Base-by-base conservation (phyloP, 2,888 invertebrate species). In the Mesoligia furuncula region DNA sequence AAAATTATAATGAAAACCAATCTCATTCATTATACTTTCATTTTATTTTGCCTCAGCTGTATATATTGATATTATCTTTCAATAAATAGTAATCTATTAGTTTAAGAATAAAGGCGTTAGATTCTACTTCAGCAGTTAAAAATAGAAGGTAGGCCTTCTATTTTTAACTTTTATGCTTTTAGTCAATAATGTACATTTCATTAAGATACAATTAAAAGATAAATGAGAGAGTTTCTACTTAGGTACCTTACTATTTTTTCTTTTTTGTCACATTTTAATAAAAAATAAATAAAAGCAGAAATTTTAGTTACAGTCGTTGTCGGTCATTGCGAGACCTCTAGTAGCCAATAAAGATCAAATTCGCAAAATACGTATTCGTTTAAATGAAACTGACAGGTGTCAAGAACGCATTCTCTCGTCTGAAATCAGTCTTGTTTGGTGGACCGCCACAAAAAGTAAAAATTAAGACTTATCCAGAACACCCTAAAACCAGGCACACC, bases 1-100 rank as follows among this genome's bases (percentile, higher is more conserved):
- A 80, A 54, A 73, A 69, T 61, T 54, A 65, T 72, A 81, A 76
- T 83, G 48, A 75, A 74, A 79, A 27, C 42, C 45, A 57, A 73
- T 66, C n/a, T 71, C 48, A 67, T 78, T 71, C n/a, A 65, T 65
- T 75, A 64, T 67, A 62, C 24, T 76, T 68, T 65, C 57, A 75
- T 74, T 54, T 51, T 62, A 69, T 74, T 65, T 72, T 62, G 67
- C 59, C 61, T 42, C n/a, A 31, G 42, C 42, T 31, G 31, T n/a
- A 3, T 73, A n/a, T n/a, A n/a, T n/a, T n/a, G n/a, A 17, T 27
- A 42, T 6, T 36, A 69, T 3, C n/a, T n/a, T 17, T 69, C 6
- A 13, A 20, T 36, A 51, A n/a, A 17, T 24, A 9, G 3, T 13
- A 45, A 11, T 66, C 1, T 3, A 17, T 17, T 6, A 11, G 17